A percentile compares a stretch with the other conserved stretches of the same genome.
Evolutionary conservation across 2,888 invertebrate genomes (phyloP).

Genomic region (Cryptus armator): DNA sequence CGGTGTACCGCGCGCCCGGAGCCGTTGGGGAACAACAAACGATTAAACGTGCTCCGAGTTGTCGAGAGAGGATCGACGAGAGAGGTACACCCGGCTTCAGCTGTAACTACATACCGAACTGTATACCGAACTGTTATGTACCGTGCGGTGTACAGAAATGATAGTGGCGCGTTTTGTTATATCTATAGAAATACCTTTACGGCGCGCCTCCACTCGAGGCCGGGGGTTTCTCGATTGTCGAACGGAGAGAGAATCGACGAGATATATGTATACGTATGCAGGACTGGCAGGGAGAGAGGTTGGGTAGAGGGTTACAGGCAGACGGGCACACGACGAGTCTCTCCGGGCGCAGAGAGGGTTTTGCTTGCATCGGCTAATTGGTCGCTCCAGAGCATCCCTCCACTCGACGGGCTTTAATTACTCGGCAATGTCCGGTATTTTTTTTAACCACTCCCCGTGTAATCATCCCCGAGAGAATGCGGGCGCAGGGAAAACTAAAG

Average conservation of each 20-base stretch:
- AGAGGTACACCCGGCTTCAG: neutral
- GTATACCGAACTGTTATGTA: constrained; percentile 24
- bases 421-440: constrained; percentile 55
- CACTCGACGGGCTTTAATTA: constrained; percentile 57
- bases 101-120: constrained; percentile 27
- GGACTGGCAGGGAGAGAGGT: neutral
- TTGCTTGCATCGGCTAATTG: constrained; percentile 59
- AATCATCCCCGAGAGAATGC: constrained; percentile 24
- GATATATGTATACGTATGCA: neutral
- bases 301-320: neutral
- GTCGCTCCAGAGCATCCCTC: constrained; percentile 49
- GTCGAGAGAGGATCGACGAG: constrained; percentile 43
- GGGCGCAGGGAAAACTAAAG: constrained; percentile 17
- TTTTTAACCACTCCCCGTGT: constrained; percentile 39
- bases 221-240: constrained; percentile 17
- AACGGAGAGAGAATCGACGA: constrained; percentile 15
- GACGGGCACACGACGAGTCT: constrained; percentile 24
- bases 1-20: constrained; percentile 8
- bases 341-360: constrained; percentile 1
- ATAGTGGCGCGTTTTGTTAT: constrained; percentile 15
- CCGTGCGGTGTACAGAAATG: constrained; percentile 17
- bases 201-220: neutral
- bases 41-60: constrained; percentile 47
- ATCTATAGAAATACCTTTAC: constrained; percentile 21
- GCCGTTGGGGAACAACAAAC: constrained; percentile 25